phyloP scores from a whole-genome alignment of 2,797 vertebrate genomes.

The Anguilla anguilla region DNA sequence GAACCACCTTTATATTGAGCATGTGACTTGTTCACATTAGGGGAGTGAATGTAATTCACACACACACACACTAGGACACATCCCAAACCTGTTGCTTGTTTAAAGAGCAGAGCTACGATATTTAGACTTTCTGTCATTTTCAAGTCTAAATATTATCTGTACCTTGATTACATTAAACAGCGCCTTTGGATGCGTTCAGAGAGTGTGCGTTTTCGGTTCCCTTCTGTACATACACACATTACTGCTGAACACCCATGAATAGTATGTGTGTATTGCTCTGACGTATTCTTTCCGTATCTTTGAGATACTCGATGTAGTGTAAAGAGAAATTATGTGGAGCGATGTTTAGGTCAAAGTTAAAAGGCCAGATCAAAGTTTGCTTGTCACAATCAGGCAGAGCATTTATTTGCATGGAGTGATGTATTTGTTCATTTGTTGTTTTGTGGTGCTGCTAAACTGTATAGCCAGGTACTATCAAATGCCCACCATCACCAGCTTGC shows the following conservation, averaged over 20 bases:
- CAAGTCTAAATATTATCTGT: neutral
- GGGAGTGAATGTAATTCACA: too few relatives aligned
- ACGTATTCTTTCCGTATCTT: neutral
- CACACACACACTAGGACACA: neutral
- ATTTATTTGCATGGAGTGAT: neutral
- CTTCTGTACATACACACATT: neutral
- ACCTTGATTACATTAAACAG: neutral
- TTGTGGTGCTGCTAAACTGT: neutral
- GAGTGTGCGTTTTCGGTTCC: neutral
- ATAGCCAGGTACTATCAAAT: neutral
- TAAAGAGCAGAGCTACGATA: neutral
- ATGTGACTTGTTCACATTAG: neutral
- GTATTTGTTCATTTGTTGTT: neutral
- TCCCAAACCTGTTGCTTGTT: neutral
- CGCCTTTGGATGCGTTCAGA: neutral
- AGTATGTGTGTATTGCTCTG: neutral
- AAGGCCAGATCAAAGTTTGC: neutral
- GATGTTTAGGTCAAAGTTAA: neutral
- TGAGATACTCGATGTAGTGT: neutral
- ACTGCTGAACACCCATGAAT: neutral
- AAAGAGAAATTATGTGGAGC: neutral
- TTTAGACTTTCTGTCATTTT: neutral
- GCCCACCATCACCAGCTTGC: neutral
- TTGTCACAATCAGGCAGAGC: neutral
- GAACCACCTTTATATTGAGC: neutral